Percentiles rank a stretch among this genome's conserved stretches.
These are phyloP conservation scores for Eupsilia transversa DNA, from an alignment of 2,888 invertebrate species.

Conservation along the genomic window DNA sequence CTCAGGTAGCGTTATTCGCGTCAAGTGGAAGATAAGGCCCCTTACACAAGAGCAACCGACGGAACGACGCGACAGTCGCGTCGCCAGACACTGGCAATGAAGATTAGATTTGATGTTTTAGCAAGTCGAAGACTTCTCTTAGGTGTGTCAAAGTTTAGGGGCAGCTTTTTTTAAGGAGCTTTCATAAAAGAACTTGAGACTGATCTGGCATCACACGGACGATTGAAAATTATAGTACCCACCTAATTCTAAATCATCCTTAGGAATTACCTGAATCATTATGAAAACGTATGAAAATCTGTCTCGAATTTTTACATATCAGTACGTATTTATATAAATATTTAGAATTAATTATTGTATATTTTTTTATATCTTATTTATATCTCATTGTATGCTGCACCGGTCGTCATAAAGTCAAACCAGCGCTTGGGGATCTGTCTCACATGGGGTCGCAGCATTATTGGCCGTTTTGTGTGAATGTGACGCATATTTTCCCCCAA, in stretches of 20 bases:
- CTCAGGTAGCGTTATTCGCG: conserved; percentile 78
- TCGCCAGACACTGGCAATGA: conserved; percentile 65
- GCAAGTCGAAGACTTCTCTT: conserved; percentile 28
- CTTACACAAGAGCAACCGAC: conserved; percentile 67
- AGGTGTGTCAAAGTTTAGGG: neutral
- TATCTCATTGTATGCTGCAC: too few species aligned
- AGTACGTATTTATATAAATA: too few species aligned
- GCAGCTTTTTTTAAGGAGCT: neutral
- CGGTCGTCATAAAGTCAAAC: too few species aligned
- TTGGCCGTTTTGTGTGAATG: too few species aligned
- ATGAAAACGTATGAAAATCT: neutral
- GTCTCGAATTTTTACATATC: neutral
- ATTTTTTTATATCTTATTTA: too few species aligned
- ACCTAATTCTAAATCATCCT: neutral
- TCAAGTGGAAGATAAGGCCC: conserved; percentile 81
- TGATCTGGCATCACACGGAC: neutral
- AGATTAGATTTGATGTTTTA: conserved; percentile 61
- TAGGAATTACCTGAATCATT: neutral
- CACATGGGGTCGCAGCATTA: too few species aligned
- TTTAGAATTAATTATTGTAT: too few species aligned
- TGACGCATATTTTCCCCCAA: too few species aligned
- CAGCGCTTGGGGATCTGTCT: too few species aligned
- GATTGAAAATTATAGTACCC: neutral
- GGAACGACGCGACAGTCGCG: conserved; percentile 69
- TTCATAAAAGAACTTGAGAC: neutral